Conservation (phyloP, 2,113 vertebrate genomes). For the Pollachius pollachius region DNA sequence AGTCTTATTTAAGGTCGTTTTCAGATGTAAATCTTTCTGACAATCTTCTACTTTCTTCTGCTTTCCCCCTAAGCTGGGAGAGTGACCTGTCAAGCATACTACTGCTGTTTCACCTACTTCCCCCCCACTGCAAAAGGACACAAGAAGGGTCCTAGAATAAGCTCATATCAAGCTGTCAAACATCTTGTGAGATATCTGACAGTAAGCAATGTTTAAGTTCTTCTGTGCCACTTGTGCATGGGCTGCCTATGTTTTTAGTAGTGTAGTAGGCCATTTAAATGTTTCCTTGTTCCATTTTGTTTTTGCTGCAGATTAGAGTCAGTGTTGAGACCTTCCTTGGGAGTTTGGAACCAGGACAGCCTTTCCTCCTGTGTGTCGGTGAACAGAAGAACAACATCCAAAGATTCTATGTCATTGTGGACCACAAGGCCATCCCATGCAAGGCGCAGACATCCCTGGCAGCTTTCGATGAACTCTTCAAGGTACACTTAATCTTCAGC, state of each 20-base stretch:
- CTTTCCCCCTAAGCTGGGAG: constrained; percentile 10
- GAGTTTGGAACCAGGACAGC: constrained; percentile 10
- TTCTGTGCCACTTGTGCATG: background rate
- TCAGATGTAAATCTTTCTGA: constrained; percentile 3
- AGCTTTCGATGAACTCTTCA: constrained; percentile 26
- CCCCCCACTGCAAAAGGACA: constrained; percentile 20
- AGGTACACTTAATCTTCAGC: constrained; percentile 11
- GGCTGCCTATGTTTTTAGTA: constrained; percentile 13
- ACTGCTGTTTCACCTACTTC: constrained; percentile 25
- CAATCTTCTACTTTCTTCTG: constrained; percentile 6
- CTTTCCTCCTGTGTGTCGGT: constrained; percentile 17
- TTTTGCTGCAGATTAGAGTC: constrained; percentile 1
- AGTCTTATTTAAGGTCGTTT: background rate
- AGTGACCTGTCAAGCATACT: constrained; percentile 27
- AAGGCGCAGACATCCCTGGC: constrained; percentile 19
- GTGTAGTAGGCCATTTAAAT: background rate
- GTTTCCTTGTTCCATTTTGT: background rate
- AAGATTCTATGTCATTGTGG: constrained; percentile 15
- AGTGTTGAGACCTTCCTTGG: constrained; percentile 9
- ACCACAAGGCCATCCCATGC: constrained; percentile 17
- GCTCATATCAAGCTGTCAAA: constrained; percentile 13
- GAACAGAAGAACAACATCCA: constrained; percentile 11
- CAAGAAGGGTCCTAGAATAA: constrained; percentile 22
- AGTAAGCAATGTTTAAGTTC: background rate
- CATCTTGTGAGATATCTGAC: constrained; percentile 21